phyloP scores from a whole-genome alignment of 2,888 invertebrate genomes.

The Teinopalpus imperialis region DNA sequence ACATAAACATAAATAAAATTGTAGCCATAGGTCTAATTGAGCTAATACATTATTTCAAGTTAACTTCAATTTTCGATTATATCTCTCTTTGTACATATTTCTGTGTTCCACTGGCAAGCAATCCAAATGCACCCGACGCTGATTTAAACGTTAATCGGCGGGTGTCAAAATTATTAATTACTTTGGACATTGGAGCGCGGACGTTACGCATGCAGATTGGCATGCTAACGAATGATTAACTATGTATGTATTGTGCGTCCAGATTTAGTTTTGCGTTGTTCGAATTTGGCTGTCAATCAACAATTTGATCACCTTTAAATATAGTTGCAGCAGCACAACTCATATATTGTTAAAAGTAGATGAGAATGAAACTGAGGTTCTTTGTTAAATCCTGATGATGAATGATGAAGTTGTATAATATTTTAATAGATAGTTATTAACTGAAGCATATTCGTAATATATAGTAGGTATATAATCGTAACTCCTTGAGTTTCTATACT shows the following conservation, averaged over 20 bases:
- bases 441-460: no score
- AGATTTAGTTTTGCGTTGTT: conserved; percentile 34
- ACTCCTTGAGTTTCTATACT: no score
- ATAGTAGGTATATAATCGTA: no score
- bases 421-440: no score
- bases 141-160: conserved; percentile 76
- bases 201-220: conserved; percentile 78
- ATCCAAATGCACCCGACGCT: conserved; percentile 49
- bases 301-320: conserved; percentile 15
- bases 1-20: no score
- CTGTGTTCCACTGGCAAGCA: conserved; percentile 11
- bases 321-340: not conserved
- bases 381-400: no score
- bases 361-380: no score
- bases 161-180: conserved; percentile 81
- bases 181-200: conserved; percentile 54
- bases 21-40: no score
- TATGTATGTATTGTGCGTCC: conserved; percentile 61
- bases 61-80: no score
- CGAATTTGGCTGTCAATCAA: conserved; percentile 26
- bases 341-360: no score
- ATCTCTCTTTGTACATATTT: conserved; percentile 7
- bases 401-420: no score
- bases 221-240: conserved; percentile 77
- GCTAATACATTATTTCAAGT: no score